Percentiles rank a stretch among this genome's conserved stretches.
Evolutionary conservation across 1,140 invertebrate species (phyloP).

Genomic region (Leptinotarsa texana): DNA sequence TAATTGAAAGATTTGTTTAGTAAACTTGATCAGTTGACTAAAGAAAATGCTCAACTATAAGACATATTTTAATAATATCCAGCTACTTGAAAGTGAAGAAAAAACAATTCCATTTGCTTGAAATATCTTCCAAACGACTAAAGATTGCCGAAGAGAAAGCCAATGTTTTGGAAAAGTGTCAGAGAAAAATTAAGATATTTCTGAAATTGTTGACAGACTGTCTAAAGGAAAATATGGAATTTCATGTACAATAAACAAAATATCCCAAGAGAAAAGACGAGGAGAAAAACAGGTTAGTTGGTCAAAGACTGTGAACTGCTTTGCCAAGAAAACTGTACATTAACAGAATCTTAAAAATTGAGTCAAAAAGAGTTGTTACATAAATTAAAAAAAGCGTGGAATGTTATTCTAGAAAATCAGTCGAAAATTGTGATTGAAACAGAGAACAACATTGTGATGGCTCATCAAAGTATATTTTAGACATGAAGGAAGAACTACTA

Average conservation of each 20-base stretch:
- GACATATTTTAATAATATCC: background rate
- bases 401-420: constrained; percentile 39
- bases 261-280: constrained; percentile 17
- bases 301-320: constrained; percentile 22
- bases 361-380: constrained; percentile 29
- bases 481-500: constrained; percentile 38
- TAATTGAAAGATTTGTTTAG: too few species aligned
- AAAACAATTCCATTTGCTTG: background rate
- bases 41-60: constrained; percentile 7
- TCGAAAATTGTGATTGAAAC: constrained; percentile 43
- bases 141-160: constrained; percentile 6
- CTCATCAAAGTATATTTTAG: constrained; percentile 39
- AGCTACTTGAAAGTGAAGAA: constrained; percentile 5
- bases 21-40: background rate
- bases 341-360: constrained; percentile 24
- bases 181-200: constrained; percentile 20
- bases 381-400: constrained; percentile 37
- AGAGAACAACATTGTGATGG: constrained; percentile 36
- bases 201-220: constrained; percentile 21
- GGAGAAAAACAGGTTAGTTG: constrained; percentile 10
- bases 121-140: background rate
- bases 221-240: constrained; percentile 18
- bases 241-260: background rate
- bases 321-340: constrained; percentile 22
- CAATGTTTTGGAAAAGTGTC: constrained; percentile 7